These are phyloP conservation scores for Plagodis dolabraria DNA, from an alignment of 2,888 invertebrate genomes.

Conservation along the genomic window DNA sequence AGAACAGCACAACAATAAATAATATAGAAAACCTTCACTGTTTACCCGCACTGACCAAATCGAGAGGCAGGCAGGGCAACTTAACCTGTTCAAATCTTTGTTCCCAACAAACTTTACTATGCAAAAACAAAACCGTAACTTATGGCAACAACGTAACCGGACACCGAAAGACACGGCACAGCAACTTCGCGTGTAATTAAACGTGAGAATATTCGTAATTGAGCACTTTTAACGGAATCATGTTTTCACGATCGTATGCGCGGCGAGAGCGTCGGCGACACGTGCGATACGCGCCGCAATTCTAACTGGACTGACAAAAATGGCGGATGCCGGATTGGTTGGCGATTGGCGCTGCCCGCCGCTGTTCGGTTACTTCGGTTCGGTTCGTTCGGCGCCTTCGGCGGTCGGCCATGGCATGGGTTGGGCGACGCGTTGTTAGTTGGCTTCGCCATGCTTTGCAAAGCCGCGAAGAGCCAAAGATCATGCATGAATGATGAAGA, in stretches of 20 bases:
- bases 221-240: slow-evolving; percentile 50
- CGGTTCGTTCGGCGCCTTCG: no score
- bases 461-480: no score
- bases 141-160: slow-evolving; percentile 25
- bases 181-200: slow-evolving; percentile 40
- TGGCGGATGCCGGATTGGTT: slow-evolving; percentile 52
- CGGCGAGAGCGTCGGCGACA: slow-evolving; percentile 41
- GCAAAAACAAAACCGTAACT: slow-evolving; percentile 32
- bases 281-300: slow-evolving; percentile 48
- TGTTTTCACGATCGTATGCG: slow-evolving; percentile 61
- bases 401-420: no score
- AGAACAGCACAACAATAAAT: slow-evolving; percentile 49
- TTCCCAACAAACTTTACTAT: slow-evolving; percentile 41
- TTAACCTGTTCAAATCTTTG: slow-evolving; percentile 29
- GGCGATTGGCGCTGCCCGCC: neutral
- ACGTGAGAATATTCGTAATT: slow-evolving; percentile 41
- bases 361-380: no score
- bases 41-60: slow-evolving; percentile 33
- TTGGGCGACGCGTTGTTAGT: no score
- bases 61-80: neutral
- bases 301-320: slow-evolving; percentile 73
- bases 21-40: slow-evolving; percentile 21
- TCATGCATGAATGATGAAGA: no score
- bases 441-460: no score
- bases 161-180: slow-evolving; percentile 33